phyloP scores from a whole-genome alignment of 2,888 invertebrate genomes.

The Cordylochernes scorpioides region DNA sequence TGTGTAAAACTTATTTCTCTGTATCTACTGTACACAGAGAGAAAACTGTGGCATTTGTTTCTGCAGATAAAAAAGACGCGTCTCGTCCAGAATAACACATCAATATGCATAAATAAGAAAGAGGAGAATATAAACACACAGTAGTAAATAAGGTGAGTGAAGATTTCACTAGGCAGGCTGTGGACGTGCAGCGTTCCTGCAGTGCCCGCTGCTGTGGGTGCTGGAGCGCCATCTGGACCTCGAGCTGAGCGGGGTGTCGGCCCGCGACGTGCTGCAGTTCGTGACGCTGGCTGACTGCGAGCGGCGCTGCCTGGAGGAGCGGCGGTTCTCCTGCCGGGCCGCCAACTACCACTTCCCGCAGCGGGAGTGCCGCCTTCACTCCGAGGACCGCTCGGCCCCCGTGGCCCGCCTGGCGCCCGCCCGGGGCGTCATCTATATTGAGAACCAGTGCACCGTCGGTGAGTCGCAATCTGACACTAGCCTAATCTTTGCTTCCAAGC shows the following conservation, averaged over 20 bases:
- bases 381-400: constrained; percentile 26
- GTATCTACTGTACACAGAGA: no score
- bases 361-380: constrained; percentile 24
- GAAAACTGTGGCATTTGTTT: no score
- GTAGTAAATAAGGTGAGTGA: no score
- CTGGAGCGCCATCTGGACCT: constrained; percentile 28
- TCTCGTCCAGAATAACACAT: no score
- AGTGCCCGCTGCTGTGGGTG: constrained; percentile 24
- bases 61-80: no score
- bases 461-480: no score
- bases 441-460: constrained; percentile 30
- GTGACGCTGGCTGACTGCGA: constrained; percentile 24
- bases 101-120: no score
- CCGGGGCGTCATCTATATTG: constrained; percentile 28
- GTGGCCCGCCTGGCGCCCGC: constrained; percentile 22
- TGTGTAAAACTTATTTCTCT: no score
- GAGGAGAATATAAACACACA: no score
- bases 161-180: no score
- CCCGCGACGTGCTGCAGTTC: constrained; percentile 20
- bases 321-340: constrained; percentile 27
- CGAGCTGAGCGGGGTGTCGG: constrained; percentile 21
- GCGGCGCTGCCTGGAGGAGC: constrained; percentile 26
- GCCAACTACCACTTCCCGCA: constrained; percentile 26
- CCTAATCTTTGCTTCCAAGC: no score
- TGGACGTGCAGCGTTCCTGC: constrained; percentile 6